A percentile compares a stretch with the other conserved stretches of the same genome.
These are phyloP conservation scores for Lasioglossum albipes DNA, from an alignment of 1,140 invertebrate species.

Conservation along the genomic window DNA sequence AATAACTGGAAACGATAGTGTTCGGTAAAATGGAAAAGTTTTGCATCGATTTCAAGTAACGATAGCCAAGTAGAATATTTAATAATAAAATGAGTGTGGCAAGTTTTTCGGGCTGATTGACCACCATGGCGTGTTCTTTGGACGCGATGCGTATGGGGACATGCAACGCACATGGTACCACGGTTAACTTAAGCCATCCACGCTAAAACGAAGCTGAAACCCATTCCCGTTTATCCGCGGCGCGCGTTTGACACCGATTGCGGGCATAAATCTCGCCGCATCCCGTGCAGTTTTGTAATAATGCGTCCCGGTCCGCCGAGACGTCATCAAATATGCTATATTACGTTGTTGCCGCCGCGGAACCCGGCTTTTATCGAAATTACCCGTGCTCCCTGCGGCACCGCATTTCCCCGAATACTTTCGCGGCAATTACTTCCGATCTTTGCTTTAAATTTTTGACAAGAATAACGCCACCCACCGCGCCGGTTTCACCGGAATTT, in stretches of 20 bases:
- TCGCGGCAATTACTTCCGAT: not conserved
- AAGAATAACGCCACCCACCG: not conserved
- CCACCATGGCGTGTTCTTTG: no score
- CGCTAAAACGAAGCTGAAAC: slow-evolving; percentile 69
- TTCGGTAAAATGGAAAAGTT: no score
- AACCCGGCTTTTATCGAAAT: slow-evolving; percentile 45
- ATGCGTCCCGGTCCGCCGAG: slow-evolving; percentile 59
- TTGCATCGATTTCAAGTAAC: no score
- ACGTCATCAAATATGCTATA: slow-evolving; percentile 42
- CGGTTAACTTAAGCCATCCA: slow-evolving; percentile 64
- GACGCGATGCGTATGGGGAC: not conserved
- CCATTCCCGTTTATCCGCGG: slow-evolving; percentile 64
- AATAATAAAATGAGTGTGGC: no score
- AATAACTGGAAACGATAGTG: no score
- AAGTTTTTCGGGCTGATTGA: no score
- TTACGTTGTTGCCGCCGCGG: slow-evolving; percentile 17
- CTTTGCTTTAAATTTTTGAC: not conserved
- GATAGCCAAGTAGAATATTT: no score
- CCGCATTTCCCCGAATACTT: slow-evolving; percentile 6
- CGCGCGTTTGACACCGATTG: slow-evolving; percentile 63
- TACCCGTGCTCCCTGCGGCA: slow-evolving; percentile 1
- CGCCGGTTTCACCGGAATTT: no score
- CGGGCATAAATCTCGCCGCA: slow-evolving; percentile 66
- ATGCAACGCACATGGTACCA: slow-evolving; percentile 57
- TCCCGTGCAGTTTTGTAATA: slow-evolving; percentile 66